Evolutionary conservation across 2,888 invertebrate species (phyloP), one percentile per base, ranked within the genome.

Genomic region (Caenorhabditis afra): DNA sequence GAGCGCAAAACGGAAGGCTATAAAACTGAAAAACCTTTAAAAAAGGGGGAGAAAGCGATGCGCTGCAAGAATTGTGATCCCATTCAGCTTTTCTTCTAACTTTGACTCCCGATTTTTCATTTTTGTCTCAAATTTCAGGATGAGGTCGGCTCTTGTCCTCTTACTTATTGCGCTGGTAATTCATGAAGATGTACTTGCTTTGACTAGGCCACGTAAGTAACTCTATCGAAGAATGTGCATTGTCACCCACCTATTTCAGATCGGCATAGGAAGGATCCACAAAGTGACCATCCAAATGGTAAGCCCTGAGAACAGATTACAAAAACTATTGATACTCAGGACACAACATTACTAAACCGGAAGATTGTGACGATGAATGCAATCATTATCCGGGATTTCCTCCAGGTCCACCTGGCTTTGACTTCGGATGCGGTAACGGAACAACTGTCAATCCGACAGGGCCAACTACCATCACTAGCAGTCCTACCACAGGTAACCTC

Each of bases 121-220:
- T n/a, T 7, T 52, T n/a, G n/a, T 35, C 11, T 59, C 1, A n/a
- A n/a, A 29, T 71, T 71, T 39, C 57, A 71, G 71, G 71, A 71
- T 71, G 71, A 62, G 64, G 39, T n/a, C 50, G n/a, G 45, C 41
- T 39, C 53, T 55, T 18, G 18, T 47, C 71, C 71, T 71, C 71
- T 49, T 64, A 57, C 71, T 71, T 71, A 41, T 64, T 20, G 57
- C 71, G 49, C 41, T 71, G 71, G 71, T 71, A 71, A 71, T 71
- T 71, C 71, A 71, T 71, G 55, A 71, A 20, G 57, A 23, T n/a
- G 71, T 71, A 16, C 35, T 49, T 20, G 71, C 62, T 39, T 7
- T 35, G 0, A 49, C 29, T 12, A 37, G 71, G 41, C 49, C 71
- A 64, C 52, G 68, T 68, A 35, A 23, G n/a, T 39, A 10, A n/a